phyloP scores from a whole-genome alignment of 2,888 invertebrate genomes.

The Melipona bicolor region DNA sequence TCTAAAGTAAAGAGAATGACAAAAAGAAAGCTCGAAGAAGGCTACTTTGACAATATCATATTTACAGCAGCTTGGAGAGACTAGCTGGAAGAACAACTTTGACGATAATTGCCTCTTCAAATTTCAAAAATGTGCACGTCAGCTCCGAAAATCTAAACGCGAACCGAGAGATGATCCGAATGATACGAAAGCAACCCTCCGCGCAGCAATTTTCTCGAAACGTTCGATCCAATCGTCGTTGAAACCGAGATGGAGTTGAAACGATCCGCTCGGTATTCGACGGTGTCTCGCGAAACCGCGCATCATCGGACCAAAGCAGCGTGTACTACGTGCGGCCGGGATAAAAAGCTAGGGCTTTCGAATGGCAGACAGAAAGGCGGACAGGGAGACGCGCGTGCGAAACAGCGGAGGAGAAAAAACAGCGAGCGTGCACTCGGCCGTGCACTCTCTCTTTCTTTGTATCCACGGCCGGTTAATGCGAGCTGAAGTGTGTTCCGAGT shows the following conservation, averaged over 20 bases:
- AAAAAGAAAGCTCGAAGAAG: no score
- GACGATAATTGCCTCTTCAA: no score
- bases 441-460: slow-evolving; percentile 67
- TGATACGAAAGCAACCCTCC: no score
- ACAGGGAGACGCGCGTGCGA: slow-evolving; percentile 16
- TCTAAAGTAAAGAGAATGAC: no score
- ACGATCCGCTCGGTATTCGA: neutral
- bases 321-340: slow-evolving; percentile 2
- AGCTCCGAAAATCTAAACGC: no score
- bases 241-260: neutral
- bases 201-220: neutral
- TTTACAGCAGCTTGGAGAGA: no score
- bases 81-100: no score
- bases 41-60: no score
- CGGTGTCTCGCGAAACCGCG: neutral
- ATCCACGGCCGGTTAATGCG: slow-evolving; percentile 75
- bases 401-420: slow-evolving; percentile 2
- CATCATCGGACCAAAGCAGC: slow-evolving; percentile 19
- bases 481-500: slow-evolving; percentile 76
- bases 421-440: slow-evolving; percentile 23
- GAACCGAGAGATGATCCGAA: no score
- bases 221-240: neutral
- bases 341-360: slow-evolving; percentile 63
- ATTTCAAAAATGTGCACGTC: neutral
- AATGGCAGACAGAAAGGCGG: slow-evolving; percentile 36